Evolutionary conservation across 2,113 vertebrate species (phyloP).

Genomic region (Lamprotornis superbus): DNA sequence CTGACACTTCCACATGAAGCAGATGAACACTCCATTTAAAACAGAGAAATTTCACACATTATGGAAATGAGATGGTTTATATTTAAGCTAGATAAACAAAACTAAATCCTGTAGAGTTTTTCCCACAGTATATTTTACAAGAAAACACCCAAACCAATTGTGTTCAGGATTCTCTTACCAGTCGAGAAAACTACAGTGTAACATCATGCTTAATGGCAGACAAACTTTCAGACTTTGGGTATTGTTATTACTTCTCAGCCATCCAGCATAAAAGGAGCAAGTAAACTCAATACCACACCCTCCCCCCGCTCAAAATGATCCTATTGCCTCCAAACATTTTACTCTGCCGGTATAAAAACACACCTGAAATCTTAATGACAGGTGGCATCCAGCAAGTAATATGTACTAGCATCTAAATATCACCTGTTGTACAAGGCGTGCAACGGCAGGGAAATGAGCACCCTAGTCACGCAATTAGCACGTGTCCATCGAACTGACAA

Average conservation of each 20-base stretch:
- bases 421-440: not conserved
- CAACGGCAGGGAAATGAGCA: not conserved
- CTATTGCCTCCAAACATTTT: not conserved
- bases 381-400: not conserved
- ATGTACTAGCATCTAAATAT: not conserved
- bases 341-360: not conserved
- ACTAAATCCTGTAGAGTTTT: not conserved
- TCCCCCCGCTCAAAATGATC: rapidly evolving
- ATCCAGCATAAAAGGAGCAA: not conserved
- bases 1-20: not conserved
- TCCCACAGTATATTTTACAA: not conserved
- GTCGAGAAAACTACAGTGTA: not conserved
- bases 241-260: not conserved
- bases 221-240: not conserved
- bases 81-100: not conserved
- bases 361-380: not conserved
- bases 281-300: not conserved
- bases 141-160: not conserved
- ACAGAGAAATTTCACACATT: not conserved
- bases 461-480: constrained; percentile 16
- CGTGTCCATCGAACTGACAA: constrained; percentile 28
- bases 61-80: not conserved
- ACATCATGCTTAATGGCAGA: not conserved
- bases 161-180: not conserved
- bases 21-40: not conserved